phyloP scores from a whole-genome alignment of 37 sponge, comb jelly and placozoan species.

The Mnemiopsis leidyi region DNA sequence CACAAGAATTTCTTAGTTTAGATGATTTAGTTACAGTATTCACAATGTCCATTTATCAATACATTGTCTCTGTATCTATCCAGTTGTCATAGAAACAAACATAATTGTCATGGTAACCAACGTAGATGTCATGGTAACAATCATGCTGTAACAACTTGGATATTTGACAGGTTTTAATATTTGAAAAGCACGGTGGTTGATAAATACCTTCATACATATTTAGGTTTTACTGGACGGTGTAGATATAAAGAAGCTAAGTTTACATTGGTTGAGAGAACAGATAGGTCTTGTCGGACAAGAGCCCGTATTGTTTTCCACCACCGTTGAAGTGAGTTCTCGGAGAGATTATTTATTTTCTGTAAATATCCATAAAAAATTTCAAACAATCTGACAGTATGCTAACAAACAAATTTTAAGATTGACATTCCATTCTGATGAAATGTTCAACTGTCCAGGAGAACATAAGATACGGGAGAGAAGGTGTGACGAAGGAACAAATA shows the following conservation, averaged over 20 bases:
- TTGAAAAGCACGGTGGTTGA: too few relatives aligned
- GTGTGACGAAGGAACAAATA: background rate
- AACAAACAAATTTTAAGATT: too few relatives aligned
- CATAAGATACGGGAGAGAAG: background rate
- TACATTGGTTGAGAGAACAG: conserved; percentile 81
- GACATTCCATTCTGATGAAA: too few relatives aligned
- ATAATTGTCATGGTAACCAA: background rate
- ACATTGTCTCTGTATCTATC: too few relatives aligned
- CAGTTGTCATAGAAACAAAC: background rate
- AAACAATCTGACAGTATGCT: too few relatives aligned
- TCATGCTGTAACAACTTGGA: too few relatives aligned
- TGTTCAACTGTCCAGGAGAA: background rate
- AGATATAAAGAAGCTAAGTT: conserved; percentile 76
- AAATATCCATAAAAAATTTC: too few relatives aligned
- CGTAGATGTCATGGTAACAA: background rate
- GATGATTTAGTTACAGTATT: too few relatives aligned
- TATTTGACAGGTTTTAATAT: too few relatives aligned
- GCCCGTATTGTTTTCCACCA: conserved; percentile 82
- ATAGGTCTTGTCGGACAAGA: conserved; percentile 94
- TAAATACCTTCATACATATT: background rate
- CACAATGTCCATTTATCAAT: too few relatives aligned
- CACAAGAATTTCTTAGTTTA: too few relatives aligned
- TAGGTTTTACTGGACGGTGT: conserved; percentile 66
- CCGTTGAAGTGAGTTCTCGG: conserved; percentile 72
- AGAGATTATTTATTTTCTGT: too few relatives aligned